Percentiles rank a stretch among this genome's conserved stretches.
Evolutionary conservation across 2,113 vertebrate genomes (phyloP).

Genomic region (Grus americana): DNA sequence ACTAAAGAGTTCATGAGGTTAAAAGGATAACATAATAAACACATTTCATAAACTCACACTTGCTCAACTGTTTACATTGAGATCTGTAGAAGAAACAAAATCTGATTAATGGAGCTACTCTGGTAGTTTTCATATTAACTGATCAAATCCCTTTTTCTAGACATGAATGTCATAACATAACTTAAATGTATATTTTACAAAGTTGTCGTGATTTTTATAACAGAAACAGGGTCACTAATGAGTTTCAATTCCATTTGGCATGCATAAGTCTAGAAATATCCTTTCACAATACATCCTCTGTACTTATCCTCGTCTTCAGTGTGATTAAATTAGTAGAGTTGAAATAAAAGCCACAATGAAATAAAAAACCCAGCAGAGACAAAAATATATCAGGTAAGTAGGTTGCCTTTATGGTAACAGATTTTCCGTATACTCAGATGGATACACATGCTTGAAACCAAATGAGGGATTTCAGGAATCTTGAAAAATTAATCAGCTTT

Average conservation of each 20-base stretch:
- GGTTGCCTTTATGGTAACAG: background rate
- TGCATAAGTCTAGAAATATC: background rate
- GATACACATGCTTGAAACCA: background rate
- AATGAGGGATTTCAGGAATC: background rate
- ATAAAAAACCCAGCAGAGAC: accelerated
- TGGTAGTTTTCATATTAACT: constrained; percentile 56
- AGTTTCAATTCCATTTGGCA: background rate
- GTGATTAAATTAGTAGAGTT: background rate
- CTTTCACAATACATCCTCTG: background rate
- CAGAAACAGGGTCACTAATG: background rate
- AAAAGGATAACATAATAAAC: constrained; percentile 65
- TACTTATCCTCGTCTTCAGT: background rate
- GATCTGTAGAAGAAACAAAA: constrained; percentile 35
- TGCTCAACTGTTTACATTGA: constrained; percentile 55
- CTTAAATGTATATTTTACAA: constrained; percentile 52
- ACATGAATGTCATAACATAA: constrained; percentile 48
- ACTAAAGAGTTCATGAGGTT: constrained; percentile 39
- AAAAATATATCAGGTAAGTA: background rate
- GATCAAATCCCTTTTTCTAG: constrained; percentile 28
- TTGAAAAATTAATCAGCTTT: background rate
- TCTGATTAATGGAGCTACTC: constrained; percentile 56
- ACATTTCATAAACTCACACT: constrained; percentile 38
- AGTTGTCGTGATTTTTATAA: background rate
- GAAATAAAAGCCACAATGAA: background rate
- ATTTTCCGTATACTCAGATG: background rate